phyloP scores from a whole-genome alignment of 2,888 invertebrate species.

The Lysandra coridon region DNA sequence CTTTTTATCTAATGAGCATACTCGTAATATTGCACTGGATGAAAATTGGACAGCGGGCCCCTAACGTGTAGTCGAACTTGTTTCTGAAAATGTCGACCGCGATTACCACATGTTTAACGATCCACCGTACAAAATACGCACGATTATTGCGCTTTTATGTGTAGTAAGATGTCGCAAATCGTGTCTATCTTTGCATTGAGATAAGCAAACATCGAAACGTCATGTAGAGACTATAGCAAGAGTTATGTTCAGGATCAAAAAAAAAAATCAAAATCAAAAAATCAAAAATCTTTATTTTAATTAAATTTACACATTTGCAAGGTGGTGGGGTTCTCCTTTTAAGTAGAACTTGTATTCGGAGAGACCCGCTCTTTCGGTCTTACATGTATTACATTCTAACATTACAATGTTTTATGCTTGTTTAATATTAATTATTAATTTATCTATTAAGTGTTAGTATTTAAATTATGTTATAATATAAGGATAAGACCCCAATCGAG shows the following conservation, averaged over 20 bases:
- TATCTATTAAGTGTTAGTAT: too few species aligned
- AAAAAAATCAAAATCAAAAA: too few species aligned
- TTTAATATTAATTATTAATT: too few species aligned
- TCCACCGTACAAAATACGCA: slow-evolving; percentile 3
- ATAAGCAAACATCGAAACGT: slow-evolving; percentile 10
- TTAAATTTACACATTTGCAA: too few species aligned
- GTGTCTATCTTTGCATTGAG: neutral
- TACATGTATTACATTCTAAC: too few species aligned
- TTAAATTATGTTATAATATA: too few species aligned
- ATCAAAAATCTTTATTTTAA: too few species aligned
- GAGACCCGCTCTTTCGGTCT: too few species aligned
- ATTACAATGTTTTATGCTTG: too few species aligned
- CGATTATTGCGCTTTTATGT: slow-evolving; percentile 18
- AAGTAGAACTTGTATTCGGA: too few species aligned
- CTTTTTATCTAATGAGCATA: too few species aligned
- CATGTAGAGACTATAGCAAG: neutral
- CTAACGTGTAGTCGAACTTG: slow-evolving; percentile 4
- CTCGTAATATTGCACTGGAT: neutral
- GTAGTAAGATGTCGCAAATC: slow-evolving; percentile 16
- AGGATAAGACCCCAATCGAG: neutral
- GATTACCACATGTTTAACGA: slow-evolving; percentile 8
- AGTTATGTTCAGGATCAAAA: neutral
- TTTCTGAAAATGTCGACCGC: slow-evolving; percentile 46
- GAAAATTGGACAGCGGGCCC: neutral
- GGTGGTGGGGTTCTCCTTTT: too few species aligned